phyloP scores from a whole-genome alignment of 2,797 vertebrate species.

The Neoniphon sammara region DNA sequence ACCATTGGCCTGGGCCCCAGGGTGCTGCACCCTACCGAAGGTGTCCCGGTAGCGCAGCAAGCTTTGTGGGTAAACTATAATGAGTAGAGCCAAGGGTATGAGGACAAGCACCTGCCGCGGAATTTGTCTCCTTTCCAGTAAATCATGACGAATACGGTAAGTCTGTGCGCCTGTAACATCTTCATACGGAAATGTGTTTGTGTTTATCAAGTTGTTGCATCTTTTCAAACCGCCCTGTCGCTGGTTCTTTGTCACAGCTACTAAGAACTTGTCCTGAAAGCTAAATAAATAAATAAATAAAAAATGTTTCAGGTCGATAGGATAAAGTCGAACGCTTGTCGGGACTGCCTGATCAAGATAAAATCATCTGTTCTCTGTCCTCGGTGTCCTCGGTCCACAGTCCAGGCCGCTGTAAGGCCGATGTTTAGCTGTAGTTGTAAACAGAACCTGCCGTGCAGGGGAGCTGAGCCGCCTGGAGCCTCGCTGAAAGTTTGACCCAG shows the following conservation, averaged over 20 bases:
- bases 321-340: background rate
- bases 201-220: background rate
- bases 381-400: too few relatives aligned
- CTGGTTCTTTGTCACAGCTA: background rate
- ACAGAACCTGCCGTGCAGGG: background rate
- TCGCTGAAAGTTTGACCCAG: constrained; percentile 42
- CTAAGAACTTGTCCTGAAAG: too few relatives aligned
- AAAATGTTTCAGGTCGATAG: too few relatives aligned
- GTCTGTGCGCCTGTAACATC: background rate
- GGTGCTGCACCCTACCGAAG: background rate
- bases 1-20: constrained; percentile 65
- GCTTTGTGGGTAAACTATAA: background rate
- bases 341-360: fast-evolving
- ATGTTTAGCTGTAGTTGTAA: background rate
- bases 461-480: background rate
- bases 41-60: background rate
- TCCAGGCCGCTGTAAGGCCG: too few relatives aligned
- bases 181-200: too few relatives aligned
- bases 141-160: constrained; percentile 65
- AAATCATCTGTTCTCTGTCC: background rate
- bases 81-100: constrained; percentile 1
- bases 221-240: background rate
- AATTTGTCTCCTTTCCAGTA: background rate
- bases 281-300: too few relatives aligned
- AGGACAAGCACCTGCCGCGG: constrained; percentile 1